Evolutionary conservation across 2,797 vertebrate genomes (phyloP).

Genomic region (Presbytis comata): DNA sequence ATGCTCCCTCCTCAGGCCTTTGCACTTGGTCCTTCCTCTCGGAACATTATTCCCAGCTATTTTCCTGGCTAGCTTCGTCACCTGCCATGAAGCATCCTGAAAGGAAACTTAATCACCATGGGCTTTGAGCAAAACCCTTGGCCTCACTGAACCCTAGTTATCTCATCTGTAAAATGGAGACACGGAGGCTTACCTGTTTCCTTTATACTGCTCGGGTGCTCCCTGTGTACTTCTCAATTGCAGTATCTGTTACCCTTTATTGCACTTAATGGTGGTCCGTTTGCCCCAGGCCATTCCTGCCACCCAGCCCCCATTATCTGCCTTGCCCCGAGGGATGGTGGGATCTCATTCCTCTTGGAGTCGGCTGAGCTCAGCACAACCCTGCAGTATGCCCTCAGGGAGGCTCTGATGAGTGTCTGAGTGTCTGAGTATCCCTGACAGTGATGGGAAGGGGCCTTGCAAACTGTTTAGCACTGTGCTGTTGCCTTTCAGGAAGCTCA

Average conservation of each 20-base stretch:
- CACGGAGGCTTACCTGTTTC: not conserved
- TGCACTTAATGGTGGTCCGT: no score
- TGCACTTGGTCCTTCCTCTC: not conserved
- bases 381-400: rapidly evolving
- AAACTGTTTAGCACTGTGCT: not conserved
- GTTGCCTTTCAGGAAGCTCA: not conserved
- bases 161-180: not conserved
- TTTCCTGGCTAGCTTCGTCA: not conserved
- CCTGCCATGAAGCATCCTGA: not conserved
- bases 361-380: rapidly evolving
- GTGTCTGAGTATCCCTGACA: no score
- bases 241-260: not conserved
- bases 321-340: rapidly evolving
- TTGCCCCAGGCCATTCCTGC: not conserved
- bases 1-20: not conserved
- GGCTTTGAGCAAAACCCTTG: not conserved
- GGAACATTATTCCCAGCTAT: not conserved
- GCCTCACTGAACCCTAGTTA: not conserved
- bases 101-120: rapidly evolving
- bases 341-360: not conserved
- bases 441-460: not conserved
- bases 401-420: not conserved
- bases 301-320: rapidly evolving
- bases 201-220: rapidly evolving
- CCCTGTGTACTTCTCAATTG: rapidly evolving